Base-by-base conservation (phyloP, 2,113 vertebrate genomes). In the Mola mola region DNA sequence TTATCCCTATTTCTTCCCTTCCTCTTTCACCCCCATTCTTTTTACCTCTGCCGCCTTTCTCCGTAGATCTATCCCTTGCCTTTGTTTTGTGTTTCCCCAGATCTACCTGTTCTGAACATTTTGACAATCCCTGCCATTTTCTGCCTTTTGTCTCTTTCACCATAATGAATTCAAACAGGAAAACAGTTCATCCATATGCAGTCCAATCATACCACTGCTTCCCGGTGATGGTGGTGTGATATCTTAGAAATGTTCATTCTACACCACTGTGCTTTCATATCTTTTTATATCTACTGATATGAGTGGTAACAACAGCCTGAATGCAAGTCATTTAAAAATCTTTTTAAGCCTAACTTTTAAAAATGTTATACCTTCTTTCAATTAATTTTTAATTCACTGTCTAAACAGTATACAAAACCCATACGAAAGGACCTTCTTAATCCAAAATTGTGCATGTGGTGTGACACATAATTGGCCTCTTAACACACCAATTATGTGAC, bases 401-500 rank as follows among this genome's bases (percentile, higher is more conserved):
- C 4, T 16, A 33, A 46, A 25, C 56, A 40, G 4, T 3, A 56
- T 3, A 58, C 19, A 13, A 25, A 16, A 34, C 12, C 6, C 26
- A 5, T 11, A 41, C 37, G 11, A 10, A 36, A 13, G 17, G 10
- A 40, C 4, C 19, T 28, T 17, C 10, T 46, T 28, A 10, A 0
- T 24, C 8, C 42, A 11, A 19, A 0, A 12, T 29, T 60, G 16
- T 21, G 17, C 5, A 0, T 31, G 17, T 44, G 8, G 26, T 25
- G 24, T 19, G 0, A 48, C n/a, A n/a, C n/a, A n/a, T n/a, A n/a
- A n/a, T n/a, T n/a, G n/a, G 71, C 78, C 78, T 87, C 85, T 88
- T 79, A 88, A 88, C 80, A 64, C 83, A 52, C 89, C 89, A 90
- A 92, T 92, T 92, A 91, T 87, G 75, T 85, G 75, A 83, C 89